Evolutionary conservation across 1,140 invertebrate species (phyloP).

Genomic region (Megathymus violae): DNA sequence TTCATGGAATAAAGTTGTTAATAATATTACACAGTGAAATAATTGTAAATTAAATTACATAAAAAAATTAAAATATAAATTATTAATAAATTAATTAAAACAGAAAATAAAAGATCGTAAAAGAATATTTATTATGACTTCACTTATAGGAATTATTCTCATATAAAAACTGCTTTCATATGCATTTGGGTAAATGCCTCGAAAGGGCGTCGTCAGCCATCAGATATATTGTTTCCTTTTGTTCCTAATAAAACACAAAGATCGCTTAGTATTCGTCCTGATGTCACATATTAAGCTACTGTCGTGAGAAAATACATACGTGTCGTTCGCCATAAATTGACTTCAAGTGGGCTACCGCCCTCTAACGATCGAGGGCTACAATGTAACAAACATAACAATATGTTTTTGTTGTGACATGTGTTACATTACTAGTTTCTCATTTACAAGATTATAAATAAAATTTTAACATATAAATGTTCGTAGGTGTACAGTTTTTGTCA

Average conservation of each 20-base stretch:
- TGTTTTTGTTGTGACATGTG: slow-evolving; percentile 2
- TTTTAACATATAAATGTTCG: too few species aligned
- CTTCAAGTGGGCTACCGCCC: slow-evolving; percentile 9
- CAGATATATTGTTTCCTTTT: slow-evolving; percentile 33
- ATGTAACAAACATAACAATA: slow-evolving; percentile 20
- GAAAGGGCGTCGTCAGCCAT: slow-evolving; percentile 16
- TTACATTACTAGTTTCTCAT: not conserved
- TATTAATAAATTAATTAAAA: too few species aligned
- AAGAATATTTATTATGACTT: not conserved
- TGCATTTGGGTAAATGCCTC: not conserved
- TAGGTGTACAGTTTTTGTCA: too few species aligned
- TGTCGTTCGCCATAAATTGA: slow-evolving; percentile 29
- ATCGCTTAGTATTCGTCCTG: slow-evolving; percentile 41
- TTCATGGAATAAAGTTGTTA: too few species aligned
- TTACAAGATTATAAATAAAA: not conserved
- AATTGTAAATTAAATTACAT: too few species aligned
- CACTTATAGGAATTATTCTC: not conserved
- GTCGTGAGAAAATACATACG: slow-evolving; percentile 46
- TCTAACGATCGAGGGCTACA: slow-evolving; percentile 3
- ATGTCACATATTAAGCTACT: slow-evolving; percentile 45
- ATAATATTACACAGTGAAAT: too few species aligned
- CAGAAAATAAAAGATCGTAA: too few species aligned
- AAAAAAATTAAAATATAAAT: too few species aligned
- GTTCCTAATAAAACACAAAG: slow-evolving; percentile 26
- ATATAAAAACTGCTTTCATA: slow-evolving; percentile 2